phyloP scores from a whole-genome alignment of 2,888 invertebrate genomes.

The Nomada lathburiana region DNA sequence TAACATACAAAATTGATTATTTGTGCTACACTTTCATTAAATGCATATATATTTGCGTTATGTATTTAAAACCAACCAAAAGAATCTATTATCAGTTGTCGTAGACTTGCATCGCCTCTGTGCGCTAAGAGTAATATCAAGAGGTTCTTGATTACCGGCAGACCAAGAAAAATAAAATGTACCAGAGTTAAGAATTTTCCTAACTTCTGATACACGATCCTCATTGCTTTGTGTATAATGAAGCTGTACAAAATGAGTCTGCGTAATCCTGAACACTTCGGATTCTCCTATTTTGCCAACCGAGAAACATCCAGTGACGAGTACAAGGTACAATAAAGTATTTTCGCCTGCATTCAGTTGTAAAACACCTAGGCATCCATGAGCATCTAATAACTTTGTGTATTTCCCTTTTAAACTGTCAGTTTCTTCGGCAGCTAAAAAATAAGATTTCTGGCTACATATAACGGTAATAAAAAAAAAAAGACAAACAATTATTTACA shows the following conservation, averaged over 20 bases:
- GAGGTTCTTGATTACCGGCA: slow-evolving; percentile 85
- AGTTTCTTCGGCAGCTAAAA: slow-evolving; percentile 92
- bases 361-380: slow-evolving; percentile 97
- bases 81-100: slow-evolving; percentile 97
- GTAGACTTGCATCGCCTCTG: slow-evolving; percentile 93
- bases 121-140: slow-evolving; percentile 97
- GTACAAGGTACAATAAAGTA: slow-evolving; percentile 94
- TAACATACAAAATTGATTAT: slow-evolving; percentile 40
- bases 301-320: slow-evolving; percentile 98
- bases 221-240: slow-evolving; percentile 89
- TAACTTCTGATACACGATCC: slow-evolving; percentile 87
- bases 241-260: slow-evolving; percentile 95
- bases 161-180: slow-evolving; percentile 99
- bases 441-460: slow-evolving; percentile 49
- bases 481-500: not conserved
- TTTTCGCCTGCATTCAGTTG: slow-evolving; percentile 94
- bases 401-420: slow-evolving; percentile 96
- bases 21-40: not conserved
- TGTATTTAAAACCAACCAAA: slow-evolving; percentile 89
- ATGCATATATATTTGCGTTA: not conserved
- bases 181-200: slow-evolving; percentile 98
- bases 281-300: slow-evolving; percentile 97
- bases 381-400: slow-evolving; percentile 96
- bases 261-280: slow-evolving; percentile 97
- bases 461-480: not conserved